A percentile compares a stretch with the other conserved stretches of the same genome.
Conservation (phyloP, 2,888 invertebrate species). For the Tromatobia lineatoria region DNA sequence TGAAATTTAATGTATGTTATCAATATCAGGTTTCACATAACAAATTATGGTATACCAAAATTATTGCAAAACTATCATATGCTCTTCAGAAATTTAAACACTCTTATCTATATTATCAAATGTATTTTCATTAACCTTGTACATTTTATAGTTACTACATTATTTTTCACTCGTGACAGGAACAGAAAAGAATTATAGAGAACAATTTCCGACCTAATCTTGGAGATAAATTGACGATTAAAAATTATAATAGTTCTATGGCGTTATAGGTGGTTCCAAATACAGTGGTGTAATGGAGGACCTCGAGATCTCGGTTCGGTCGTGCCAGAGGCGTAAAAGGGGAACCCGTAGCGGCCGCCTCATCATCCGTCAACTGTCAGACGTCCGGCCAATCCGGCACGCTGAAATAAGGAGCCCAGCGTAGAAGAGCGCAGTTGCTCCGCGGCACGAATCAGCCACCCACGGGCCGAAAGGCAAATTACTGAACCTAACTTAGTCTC, state of each 20-base stretch:
- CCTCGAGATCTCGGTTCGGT: constrained; percentile 49
- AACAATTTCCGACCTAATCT: background rate
- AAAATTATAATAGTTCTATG: constrained; percentile 20
- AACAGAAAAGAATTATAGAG: background rate
- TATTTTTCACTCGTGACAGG: background rate
- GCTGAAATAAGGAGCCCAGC: constrained; percentile 72
- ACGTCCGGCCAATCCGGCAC: constrained; percentile 84
- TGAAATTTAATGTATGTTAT: too few relatives aligned
- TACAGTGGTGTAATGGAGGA: constrained; percentile 79
- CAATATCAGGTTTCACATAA: too few relatives aligned
- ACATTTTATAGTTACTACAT: background rate
- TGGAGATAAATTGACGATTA: background rate
- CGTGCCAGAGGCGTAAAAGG: constrained; percentile 79
- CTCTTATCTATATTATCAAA: too few relatives aligned
- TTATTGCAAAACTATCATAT: too few relatives aligned
- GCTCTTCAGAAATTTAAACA: too few relatives aligned
- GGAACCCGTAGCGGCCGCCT: constrained; percentile 82
- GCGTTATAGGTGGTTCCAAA: constrained; percentile 40
- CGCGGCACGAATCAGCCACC: constrained; percentile 78
- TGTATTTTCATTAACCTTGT: too few relatives aligned
- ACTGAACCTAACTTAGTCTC: constrained; percentile 71
- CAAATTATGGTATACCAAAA: too few relatives aligned
- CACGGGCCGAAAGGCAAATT: constrained; percentile 80
- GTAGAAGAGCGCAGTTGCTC: constrained; percentile 45
- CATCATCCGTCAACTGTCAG: constrained; percentile 85